These are phyloP conservation scores for Aviceda subcristata DNA, from an alignment of 2,113 vertebrate genomes.

Conservation along the genomic window DNA sequence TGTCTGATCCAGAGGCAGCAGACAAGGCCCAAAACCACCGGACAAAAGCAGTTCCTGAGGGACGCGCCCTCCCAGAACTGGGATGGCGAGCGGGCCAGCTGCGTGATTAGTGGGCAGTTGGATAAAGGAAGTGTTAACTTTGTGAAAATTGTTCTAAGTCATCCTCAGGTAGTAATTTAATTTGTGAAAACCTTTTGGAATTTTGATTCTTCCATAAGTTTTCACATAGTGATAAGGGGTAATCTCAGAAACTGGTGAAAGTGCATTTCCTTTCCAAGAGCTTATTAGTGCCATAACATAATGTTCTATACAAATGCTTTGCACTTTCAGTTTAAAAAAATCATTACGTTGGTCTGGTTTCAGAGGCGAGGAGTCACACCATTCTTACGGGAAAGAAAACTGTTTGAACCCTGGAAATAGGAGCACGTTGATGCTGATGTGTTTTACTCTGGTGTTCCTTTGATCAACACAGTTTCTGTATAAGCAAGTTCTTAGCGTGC, in stretches of 20 bases:
- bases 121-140: background rate
- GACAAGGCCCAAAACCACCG: accelerated
- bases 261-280: background rate
- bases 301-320: background rate
- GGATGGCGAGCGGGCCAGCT: background rate
- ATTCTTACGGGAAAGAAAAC: background rate
- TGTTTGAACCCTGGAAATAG: background rate
- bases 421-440: background rate
- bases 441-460: slow-evolving; percentile 12
- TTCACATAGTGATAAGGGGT: background rate
- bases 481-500: background rate
- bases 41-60: background rate
- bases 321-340: background rate
- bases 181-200: background rate
- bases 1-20: background rate
- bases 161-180: background rate
- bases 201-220: background rate
- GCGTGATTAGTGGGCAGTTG: accelerated
- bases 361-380: background rate
- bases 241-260: background rate
- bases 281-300: background rate
- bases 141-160: background rate
- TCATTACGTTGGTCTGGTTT: background rate
- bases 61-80: background rate
- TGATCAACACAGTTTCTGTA: slow-evolving; percentile 15